A percentile compares a stretch with the other conserved stretches of the same genome.
phyloP scores from a whole-genome alignment of 1,140 invertebrate species.

The Agrypnia vestita region DNA sequence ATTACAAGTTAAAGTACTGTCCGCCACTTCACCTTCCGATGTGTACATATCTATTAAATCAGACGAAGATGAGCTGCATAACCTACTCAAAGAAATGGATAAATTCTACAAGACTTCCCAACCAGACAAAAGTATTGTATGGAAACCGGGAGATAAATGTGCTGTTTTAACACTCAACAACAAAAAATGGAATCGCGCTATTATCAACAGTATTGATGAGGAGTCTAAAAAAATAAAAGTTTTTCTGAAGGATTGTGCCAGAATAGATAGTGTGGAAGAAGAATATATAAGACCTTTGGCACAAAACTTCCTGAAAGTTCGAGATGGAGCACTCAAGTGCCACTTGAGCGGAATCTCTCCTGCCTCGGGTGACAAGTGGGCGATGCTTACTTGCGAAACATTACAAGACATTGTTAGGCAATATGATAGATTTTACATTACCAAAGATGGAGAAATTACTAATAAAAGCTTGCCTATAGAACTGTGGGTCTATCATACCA shows the following conservation, averaged over 20 bases:
- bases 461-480: constrained; percentile 73
- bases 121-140: constrained; percentile 62
- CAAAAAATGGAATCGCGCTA: constrained; percentile 72
- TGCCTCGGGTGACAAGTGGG: constrained; percentile 73
- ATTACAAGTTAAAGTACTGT: constrained; percentile 69
- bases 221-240: constrained; percentile 65
- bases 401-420: constrained; percentile 71
- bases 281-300: constrained; percentile 67
- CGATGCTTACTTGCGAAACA: constrained; percentile 70
- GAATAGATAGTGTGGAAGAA: constrained; percentile 66
- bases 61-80: constrained; percentile 65
- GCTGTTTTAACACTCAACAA: constrained; percentile 68
- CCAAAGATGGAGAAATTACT: constrained; percentile 68
- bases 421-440: constrained; percentile 68
- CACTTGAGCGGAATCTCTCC: constrained; percentile 74
- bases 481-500: constrained; percentile 71
- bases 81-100: constrained; percentile 69
- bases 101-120: constrained; percentile 68
- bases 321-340: constrained; percentile 72
- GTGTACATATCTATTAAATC: constrained; percentile 71
- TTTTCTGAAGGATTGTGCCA: constrained; percentile 74
- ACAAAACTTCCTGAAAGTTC: constrained; percentile 65
- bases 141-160: constrained; percentile 69
- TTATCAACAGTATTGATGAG: constrained; percentile 66
- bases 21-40: constrained; percentile 70